Base-by-base conservation (phyloP, 2,113 vertebrate genomes). In the Eidolon helvum region DNA sequence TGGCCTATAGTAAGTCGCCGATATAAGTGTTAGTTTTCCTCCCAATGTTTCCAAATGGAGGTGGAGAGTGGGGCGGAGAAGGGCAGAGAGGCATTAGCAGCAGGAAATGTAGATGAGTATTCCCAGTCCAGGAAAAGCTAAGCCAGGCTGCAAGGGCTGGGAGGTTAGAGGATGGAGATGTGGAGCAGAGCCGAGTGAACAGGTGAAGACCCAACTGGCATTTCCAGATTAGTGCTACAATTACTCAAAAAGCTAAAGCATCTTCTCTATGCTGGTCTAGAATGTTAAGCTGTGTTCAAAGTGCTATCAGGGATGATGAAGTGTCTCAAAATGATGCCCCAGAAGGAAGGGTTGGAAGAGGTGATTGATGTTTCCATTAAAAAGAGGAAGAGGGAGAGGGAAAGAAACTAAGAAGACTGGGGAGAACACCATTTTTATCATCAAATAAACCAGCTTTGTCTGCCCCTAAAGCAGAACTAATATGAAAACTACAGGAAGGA, bases 391-490 rank as follows among this genome's bases (percentile, higher is more conserved):
- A 63, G 35, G 53, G 24, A 22, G n/a, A 43, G 30, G 14, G 35
- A 50, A 11, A 66, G n/a, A 26, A 63, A 40, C 1, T 8, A 10
- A 24, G 40, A 57, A 48, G 48, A 48, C 38, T 28, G 22, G 48
- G 18, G 40, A 63, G 40, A 45, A 43, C 19, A 59, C 19, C 3
- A 40, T 66, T 63, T 94, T 96, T 66, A 84, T 72, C 10, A 91
- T 86, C 48, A 93, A 91, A 93, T 38, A 68, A 74, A 90, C 18
- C 75, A 92, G 18, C 65, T 75, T 87, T 91, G 22, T 19, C 45
- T 84, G 68, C 26, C 43, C 5, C 15, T n/a, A 85, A 55, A 80
- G 66, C 66, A 90, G 75, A 96, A 88, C 50, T 80, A 90, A 93
- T 93, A 19, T 87, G 59, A 43, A 95, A 88, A 88, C 40, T 53